Percentiles rank a stretch among this genome's conserved stretches.
Evolutionary conservation across 35 echinoderm and acorn worm species (phyloP).

Genomic region (Anneissia japonica): DNA sequence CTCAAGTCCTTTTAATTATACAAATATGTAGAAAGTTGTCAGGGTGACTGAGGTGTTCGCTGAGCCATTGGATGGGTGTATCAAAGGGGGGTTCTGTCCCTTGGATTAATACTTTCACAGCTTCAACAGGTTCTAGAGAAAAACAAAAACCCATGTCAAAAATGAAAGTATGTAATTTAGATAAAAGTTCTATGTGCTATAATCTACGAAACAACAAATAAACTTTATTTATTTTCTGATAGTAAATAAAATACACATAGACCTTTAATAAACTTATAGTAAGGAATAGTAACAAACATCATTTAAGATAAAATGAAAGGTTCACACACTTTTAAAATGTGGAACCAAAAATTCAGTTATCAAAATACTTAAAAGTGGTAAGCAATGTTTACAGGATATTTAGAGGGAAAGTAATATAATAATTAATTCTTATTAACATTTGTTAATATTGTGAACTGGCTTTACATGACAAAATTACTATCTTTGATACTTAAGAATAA

Average conservation of each 20-base stretch:
- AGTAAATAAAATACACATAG: no score
- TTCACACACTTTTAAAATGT: background rate
- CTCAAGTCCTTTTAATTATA: background rate
- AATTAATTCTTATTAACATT: no score
- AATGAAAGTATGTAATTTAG: background rate
- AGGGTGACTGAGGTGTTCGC: constrained; percentile 95
- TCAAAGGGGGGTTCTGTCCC: constrained; percentile 82
- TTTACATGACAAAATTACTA: no score
- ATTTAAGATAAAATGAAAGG: no score
- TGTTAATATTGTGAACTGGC: no score
- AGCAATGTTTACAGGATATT: background rate
- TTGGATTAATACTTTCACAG: constrained; percentile 57
- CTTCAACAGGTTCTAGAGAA: constrained; percentile 6
- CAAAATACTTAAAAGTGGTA: background rate
- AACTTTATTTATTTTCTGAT: no score
- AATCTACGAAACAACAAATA: no score
- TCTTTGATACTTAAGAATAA: no score
- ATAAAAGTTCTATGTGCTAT: no score
- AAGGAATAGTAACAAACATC: no score
- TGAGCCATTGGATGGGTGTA: constrained; percentile 85
- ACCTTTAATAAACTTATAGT: no score
- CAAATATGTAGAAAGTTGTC: constrained; percentile 96
- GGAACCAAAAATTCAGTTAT: background rate
- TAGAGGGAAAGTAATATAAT: background rate
- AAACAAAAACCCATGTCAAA: background rate